Percentiles rank a stretch among this genome's conserved stretches.
Evolutionary conservation across 53 echinoderm and acorn worm genomes (phyloP).

Genomic region (Stichopus horrens): DNA sequence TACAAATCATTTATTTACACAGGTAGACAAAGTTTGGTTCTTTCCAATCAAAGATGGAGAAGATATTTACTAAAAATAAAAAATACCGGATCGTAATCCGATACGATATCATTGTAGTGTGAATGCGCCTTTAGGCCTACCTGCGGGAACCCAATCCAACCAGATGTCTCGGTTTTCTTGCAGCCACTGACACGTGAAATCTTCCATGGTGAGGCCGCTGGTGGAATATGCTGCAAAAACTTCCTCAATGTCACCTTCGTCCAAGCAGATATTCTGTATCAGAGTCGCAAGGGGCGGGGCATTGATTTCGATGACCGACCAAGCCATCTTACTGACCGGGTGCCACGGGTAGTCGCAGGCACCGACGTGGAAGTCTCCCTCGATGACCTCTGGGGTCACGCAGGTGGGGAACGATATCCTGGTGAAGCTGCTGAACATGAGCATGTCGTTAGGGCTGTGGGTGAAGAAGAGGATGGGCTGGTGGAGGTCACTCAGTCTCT

Average conservation of each 20-base stretch:
- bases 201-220: slow-evolving; percentile 37
- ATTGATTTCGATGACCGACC: slow-evolving; percentile 60
- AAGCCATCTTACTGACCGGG: slow-evolving; percentile 66
- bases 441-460: slow-evolving; percentile 69
- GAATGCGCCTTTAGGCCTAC: not conserved
- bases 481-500: slow-evolving; percentile 41
- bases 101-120: no score
- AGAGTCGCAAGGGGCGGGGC: slow-evolving; percentile 61
- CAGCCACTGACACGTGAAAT: slow-evolving; percentile 76
- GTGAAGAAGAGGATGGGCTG: slow-evolving; percentile 75
- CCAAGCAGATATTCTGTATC: slow-evolving; percentile 62
- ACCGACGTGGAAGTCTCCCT: slow-evolving; percentile 28
- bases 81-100: no score
- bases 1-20: no score
- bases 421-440: slow-evolving; percentile 57
- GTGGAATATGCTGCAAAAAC: not conserved
- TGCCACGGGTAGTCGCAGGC: slow-evolving; percentile 81
- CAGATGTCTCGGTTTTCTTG: slow-evolving; percentile 57
- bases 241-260: not conserved
- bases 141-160: slow-evolving; percentile 68
- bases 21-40: no score
- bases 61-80: no score
- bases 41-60: no score
- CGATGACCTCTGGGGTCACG: slow-evolving; percentile 4
- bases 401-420: slow-evolving; percentile 89